Evolutionary conservation across 2,888 invertebrate genomes (phyloP).

Genomic region (Epinotia demarniana): DNA sequence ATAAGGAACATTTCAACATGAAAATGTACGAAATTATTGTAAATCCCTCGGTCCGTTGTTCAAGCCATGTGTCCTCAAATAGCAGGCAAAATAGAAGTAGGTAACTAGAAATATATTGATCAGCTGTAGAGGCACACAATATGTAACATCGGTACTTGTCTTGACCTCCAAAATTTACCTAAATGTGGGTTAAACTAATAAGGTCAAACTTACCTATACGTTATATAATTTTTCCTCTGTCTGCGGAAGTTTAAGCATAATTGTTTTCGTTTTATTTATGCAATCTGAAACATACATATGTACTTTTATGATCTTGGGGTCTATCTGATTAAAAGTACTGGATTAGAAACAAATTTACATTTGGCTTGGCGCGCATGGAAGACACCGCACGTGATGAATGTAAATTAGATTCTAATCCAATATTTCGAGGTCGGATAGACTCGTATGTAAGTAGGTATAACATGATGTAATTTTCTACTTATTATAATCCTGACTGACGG

Average conservation of each 20-base stretch:
- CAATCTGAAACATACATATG: neutral
- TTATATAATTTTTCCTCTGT: too few species aligned
- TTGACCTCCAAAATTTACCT: too few species aligned
- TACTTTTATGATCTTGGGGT: neutral
- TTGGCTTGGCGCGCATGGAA: neutral
- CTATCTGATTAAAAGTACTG: neutral
- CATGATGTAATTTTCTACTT: neutral
- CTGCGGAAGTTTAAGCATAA: neutral
- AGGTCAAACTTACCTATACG: too few species aligned
- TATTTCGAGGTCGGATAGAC: neutral
- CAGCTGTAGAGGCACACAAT: too few species aligned
- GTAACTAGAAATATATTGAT: too few species aligned
- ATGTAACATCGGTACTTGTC: too few species aligned
- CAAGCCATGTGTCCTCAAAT: too few species aligned
- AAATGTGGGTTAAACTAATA: too few species aligned
- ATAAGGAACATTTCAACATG: too few species aligned
- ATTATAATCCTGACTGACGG: neutral
- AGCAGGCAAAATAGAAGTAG: too few species aligned
- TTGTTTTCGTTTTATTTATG: slow-evolving; percentile 9
- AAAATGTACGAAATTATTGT: too few species aligned
- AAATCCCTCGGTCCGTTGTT: too few species aligned
- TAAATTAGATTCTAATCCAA: neutral
- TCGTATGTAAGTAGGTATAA: neutral
- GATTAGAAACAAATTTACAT: neutral
- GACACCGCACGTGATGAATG: neutral